These are phyloP conservation scores for Umimayanthus kanabou DNA, from an alignment of 92 coral and sea anemone genomes.

Conservation along the genomic window DNA sequence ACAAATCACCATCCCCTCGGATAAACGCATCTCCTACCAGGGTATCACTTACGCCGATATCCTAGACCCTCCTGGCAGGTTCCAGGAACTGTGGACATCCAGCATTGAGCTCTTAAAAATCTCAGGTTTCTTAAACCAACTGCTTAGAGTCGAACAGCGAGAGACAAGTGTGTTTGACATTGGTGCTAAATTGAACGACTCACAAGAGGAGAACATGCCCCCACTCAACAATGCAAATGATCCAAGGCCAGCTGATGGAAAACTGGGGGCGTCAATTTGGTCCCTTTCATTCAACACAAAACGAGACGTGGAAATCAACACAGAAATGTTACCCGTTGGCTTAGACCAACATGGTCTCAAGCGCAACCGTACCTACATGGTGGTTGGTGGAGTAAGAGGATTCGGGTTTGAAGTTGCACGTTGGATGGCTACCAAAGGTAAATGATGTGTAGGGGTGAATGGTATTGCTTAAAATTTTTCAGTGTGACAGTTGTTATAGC, in stretches of 20 bases:
- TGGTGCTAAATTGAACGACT: not conserved
- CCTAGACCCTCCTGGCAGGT: conserved; percentile 31
- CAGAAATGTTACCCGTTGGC: conserved; percentile 48
- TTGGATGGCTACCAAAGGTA: conserved; percentile 66
- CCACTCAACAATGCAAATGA: not conserved
- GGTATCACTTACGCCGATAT: conserved; percentile 47
- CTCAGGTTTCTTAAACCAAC: conserved; percentile 35
- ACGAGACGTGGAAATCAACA: not conserved
- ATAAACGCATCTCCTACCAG: conserved; percentile 49
- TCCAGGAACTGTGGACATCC: conserved; percentile 44
- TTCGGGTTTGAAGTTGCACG: conserved; percentile 74
- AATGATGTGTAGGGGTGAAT: not conserved
- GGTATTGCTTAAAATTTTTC: not conserved
- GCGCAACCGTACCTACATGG: conserved; percentile 60
- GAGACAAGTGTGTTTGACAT: conserved; percentile 43
- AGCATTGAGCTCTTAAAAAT: conserved; percentile 37
- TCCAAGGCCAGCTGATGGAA: not conserved
- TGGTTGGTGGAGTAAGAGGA: conserved; percentile 69
- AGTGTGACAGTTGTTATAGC: not conserved
- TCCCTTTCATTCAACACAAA: conserved; percentile 39
- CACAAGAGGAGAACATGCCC: not conserved
- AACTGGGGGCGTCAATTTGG: not conserved
- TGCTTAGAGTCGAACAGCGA: conserved; percentile 47
- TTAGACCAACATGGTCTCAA: conserved; percentile 62
- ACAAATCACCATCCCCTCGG: conserved; percentile 31